phyloP scores from a whole-genome alignment of 2,113 vertebrate genomes.

The Peromyscus leucopus region DNA sequence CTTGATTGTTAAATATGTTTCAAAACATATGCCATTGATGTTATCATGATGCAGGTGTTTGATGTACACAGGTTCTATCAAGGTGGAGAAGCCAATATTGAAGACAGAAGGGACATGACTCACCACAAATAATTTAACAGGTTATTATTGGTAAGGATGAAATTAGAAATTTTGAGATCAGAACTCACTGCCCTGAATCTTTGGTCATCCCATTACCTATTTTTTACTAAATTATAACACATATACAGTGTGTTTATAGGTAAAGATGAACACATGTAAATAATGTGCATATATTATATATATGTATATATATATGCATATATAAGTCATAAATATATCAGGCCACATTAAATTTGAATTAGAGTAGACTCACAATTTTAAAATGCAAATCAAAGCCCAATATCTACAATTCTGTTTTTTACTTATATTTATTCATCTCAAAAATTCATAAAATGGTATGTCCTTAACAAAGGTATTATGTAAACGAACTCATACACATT shows the following conservation, averaged over 20 bases:
- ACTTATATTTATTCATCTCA: not conserved
- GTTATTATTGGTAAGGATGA: not conserved
- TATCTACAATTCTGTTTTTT: not conserved
- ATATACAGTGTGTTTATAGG: not conserved
- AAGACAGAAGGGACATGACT: not conserved
- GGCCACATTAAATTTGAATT: slow-evolving; percentile 17
- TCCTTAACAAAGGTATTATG: not conserved
- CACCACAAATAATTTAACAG: not conserved
- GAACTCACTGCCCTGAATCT: not conserved
- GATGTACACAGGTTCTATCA: not conserved
- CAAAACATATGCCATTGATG: slow-evolving; percentile 11
- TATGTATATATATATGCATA: not conserved
- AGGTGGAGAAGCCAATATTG: not conserved
- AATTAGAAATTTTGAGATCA: slow-evolving; percentile 21
- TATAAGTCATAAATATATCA: not conserved
- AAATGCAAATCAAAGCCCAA: not conserved
- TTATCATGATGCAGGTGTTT: not conserved
- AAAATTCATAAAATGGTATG: not conserved
- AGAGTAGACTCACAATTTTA: not conserved
- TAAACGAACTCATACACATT: not conserved
- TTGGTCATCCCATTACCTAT: not conserved
- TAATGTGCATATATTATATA: not conserved
- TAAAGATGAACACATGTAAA: not conserved
- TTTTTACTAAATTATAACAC: not conserved
- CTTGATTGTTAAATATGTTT: not conserved